Evolutionary conservation across 2,797 vertebrate genomes (phyloP).

Genomic region (Cephalopachus bancanus): DNA sequence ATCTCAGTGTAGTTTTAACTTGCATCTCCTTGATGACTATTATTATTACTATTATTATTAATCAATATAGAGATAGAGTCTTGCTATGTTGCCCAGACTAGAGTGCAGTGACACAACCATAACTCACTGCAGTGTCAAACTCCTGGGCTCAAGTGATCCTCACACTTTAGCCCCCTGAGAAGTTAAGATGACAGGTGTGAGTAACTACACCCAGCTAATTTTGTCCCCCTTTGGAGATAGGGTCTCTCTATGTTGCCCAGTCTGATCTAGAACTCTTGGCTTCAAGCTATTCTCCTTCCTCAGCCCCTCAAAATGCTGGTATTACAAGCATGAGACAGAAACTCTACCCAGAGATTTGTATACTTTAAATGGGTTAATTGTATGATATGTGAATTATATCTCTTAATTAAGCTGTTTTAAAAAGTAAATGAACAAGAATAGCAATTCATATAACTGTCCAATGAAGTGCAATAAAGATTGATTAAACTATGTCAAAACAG

Average conservation of each 20-base stretch:
- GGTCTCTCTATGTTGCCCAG: not conserved
- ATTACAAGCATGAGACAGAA: not conserved
- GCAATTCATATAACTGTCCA: not conserved
- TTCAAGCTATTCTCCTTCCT: not conserved
- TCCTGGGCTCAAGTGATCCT: not conserved
- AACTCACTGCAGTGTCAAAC: not conserved
- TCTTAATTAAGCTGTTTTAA: not conserved
- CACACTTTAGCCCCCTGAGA: not conserved
- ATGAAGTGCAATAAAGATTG: not conserved
- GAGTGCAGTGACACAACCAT: not conserved
- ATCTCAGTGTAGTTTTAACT: too few species aligned
- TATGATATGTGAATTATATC: not conserved
- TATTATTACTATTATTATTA: too few species aligned
- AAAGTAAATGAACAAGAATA: not conserved
- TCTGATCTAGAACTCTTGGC: not conserved
- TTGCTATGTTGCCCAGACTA: not conserved
- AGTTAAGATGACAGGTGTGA: not conserved
- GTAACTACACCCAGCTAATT: not conserved
- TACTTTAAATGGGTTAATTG: not conserved
- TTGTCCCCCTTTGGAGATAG: not conserved
- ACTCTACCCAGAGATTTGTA: not conserved
- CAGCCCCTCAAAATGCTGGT: not conserved
- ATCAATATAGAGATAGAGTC: not conserved
- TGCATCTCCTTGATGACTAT: too few species aligned
- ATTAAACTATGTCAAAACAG: not conserved